These are phyloP conservation scores for Rhagonycha fulva DNA, from an alignment of 2,888 invertebrate genomes.

Conservation along the genomic window DNA sequence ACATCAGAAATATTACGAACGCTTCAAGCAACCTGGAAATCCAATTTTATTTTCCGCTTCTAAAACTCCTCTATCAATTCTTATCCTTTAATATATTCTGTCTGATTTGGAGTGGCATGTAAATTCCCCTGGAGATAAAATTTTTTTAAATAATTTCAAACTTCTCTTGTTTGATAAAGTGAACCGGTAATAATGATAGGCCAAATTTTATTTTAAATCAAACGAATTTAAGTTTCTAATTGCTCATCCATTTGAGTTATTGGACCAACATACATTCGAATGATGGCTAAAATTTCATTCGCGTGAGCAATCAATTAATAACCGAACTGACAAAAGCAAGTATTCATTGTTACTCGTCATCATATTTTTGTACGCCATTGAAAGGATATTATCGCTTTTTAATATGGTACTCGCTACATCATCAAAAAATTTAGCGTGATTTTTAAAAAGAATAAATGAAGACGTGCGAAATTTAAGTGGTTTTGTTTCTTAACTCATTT, in stretches of 20 bases:
- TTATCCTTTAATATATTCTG: conserved; percentile 46
- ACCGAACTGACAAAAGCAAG: neutral
- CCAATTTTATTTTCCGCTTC: conserved; percentile 40
- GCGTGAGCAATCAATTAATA: neutral
- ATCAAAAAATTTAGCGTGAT: neutral
- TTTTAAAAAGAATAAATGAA: too few species aligned
- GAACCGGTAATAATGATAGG: neutral
- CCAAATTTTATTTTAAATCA: neutral
- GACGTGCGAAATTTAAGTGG: too few species aligned
- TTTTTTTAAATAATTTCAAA: conserved; percentile 43
- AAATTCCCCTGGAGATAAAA: conserved; percentile 40
- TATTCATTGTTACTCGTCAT: neutral
- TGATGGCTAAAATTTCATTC: neutral
- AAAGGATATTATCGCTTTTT: neutral
- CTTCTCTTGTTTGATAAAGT: conserved; percentile 20
- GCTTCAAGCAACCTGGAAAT: conserved; percentile 34
- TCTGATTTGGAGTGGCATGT: conserved; percentile 40
- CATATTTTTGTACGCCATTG: neutral
- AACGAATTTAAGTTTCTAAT: neutral
- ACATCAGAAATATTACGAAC: conserved; percentile 7
- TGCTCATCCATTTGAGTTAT: neutral
- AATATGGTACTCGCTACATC: neutral
- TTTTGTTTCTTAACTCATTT: too few species aligned
- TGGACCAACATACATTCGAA: neutral
- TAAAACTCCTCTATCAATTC: conserved; percentile 38